phyloP scores from a whole-genome alignment of 2,888 invertebrate species.

The Mesochorus sp. region DNA sequence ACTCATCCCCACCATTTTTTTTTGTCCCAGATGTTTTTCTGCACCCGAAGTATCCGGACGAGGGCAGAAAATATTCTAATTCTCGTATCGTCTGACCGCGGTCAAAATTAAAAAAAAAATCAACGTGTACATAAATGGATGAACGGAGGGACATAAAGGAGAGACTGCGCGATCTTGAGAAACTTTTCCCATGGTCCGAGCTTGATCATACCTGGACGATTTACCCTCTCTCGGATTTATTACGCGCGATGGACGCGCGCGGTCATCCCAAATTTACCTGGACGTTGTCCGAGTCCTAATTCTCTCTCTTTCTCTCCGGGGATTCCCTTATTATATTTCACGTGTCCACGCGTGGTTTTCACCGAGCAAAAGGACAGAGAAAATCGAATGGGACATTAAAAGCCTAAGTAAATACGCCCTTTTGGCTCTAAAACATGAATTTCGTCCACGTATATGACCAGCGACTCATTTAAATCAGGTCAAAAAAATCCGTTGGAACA shows the following conservation, averaged over 20 bases:
- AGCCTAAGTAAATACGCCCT: slow-evolving; percentile 1
- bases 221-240: slow-evolving; percentile 28
- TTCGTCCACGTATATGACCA: neutral
- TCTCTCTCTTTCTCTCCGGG: neutral
- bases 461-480: slow-evolving; percentile 78
- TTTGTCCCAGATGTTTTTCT: neutral
- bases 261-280: slow-evolving; percentile 70
- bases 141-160: slow-evolving; percentile 3
- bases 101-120: slow-evolving; percentile 32
- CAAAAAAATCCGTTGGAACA: slow-evolving; percentile 78
- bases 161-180: slow-evolving; percentile 35
- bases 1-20: slow-evolving; percentile 5
- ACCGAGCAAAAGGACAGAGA: neutral
- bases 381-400: neutral
- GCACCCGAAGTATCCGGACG: neutral
- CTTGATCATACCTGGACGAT: slow-evolving; percentile 62
- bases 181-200: slow-evolving; percentile 62
- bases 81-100: slow-evolving; percentile 41
- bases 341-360: neutral
- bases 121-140: neutral
- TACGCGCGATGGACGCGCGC: slow-evolving; percentile 30
- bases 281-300: slow-evolving; percentile 71
- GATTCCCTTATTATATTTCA: no score
- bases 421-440: neutral
- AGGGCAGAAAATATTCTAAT: slow-evolving; percentile 39